phyloP scores from a whole-genome alignment of 2,888 invertebrate species.

The Acheta domesticus region DNA sequence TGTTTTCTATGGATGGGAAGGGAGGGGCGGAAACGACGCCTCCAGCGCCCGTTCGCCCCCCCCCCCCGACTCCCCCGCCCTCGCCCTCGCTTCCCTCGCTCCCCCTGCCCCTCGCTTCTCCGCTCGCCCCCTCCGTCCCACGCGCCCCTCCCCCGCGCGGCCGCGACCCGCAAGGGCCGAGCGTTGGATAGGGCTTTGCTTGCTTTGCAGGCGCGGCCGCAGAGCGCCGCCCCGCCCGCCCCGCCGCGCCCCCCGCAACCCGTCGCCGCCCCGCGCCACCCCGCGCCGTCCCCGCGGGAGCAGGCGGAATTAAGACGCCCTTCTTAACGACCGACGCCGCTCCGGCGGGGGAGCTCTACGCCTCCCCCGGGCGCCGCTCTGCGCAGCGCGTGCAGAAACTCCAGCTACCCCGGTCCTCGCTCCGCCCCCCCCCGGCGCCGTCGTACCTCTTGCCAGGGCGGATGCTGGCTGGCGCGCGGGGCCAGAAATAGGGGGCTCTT shows the following conservation, averaged over 20 bases:
- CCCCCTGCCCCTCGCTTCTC: not conserved
- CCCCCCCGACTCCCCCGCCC: not conserved
- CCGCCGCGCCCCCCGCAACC: not conserved
- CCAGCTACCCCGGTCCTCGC: not conserved
- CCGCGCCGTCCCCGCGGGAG: not conserved
- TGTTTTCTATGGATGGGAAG: not conserved
- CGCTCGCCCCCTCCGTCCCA: not conserved
- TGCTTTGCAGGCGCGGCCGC: not conserved
- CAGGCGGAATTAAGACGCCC: constrained; percentile 1
- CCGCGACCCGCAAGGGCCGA: not conserved
- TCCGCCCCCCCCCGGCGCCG: too few relatives aligned
- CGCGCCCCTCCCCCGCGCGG: too few relatives aligned
- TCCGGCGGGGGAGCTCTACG: not conserved
- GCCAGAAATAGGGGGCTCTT: too few relatives aligned
- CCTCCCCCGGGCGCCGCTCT: not conserved
- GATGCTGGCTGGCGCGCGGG: too few relatives aligned
- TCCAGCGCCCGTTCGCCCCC: not conserved
- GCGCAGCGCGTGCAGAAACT: constrained; percentile 5
- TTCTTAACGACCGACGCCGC: constrained; percentile 1
- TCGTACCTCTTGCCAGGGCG: too few relatives aligned
- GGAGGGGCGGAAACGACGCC: not conserved
- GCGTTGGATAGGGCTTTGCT: not conserved
- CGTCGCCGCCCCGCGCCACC: not conserved
- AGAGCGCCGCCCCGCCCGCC: not conserved
- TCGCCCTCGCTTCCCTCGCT: not conserved